Percentiles rank a stretch among this genome's conserved stretches.
Conservation (phyloP, 2,113 vertebrate genomes). For the Coregonus clupeaformis region DNA sequence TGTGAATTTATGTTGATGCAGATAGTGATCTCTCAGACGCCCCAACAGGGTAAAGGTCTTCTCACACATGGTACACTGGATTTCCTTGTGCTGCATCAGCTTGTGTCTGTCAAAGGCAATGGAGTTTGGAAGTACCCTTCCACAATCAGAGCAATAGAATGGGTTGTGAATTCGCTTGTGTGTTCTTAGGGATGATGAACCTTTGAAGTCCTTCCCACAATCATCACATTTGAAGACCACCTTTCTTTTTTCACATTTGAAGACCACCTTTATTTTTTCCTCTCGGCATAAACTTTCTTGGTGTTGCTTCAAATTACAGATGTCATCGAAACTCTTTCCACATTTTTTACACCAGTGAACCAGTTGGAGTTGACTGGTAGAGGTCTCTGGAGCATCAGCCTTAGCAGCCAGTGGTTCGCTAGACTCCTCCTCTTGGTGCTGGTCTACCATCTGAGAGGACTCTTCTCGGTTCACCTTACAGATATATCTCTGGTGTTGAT, state of each 20-base stretch:
- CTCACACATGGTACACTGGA: constrained; percentile 70
- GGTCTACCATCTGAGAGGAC: background rate
- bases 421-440: background rate
- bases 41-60: constrained; percentile 64
- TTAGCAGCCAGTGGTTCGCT: background rate
- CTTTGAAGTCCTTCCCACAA: constrained; percentile 68
- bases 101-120: constrained; percentile 66
- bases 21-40: constrained; percentile 67
- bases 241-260: constrained; percentile 45
- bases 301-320: constrained; percentile 59
- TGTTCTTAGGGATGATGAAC: constrained; percentile 67
- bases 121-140: constrained; percentile 64
- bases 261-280: constrained; percentile 48
- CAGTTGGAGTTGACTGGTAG: constrained; percentile 1
- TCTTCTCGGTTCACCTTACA: constrained; percentile 47
- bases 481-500: constrained; percentile 68
- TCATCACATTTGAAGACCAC: constrained; percentile 57
- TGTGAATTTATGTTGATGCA: constrained; percentile 65
- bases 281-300: constrained; percentile 62
- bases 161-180: constrained; percentile 69
- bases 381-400: background rate
- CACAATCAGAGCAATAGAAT: constrained; percentile 72
- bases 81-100: constrained; percentile 70
- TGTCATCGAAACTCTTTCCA: constrained; percentile 64
- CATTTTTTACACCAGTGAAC: constrained; percentile 69